Evolutionary conservation across 2,113 vertebrate species (phyloP), one percentile per base, ranked within the genome.

Genomic region (Gallinago undulata): DNA sequence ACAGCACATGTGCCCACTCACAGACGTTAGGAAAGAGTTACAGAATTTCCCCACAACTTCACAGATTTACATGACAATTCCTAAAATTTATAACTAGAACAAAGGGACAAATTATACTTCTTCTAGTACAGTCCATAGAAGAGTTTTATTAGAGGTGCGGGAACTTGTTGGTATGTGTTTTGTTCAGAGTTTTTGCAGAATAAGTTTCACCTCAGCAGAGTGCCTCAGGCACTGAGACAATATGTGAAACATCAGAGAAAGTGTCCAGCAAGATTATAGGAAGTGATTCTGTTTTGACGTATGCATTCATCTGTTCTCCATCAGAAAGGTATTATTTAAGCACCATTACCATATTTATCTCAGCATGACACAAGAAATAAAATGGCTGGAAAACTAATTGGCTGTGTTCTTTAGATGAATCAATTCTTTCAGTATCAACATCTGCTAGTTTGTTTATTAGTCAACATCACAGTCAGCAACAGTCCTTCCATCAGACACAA

Each of bases 351-450:
- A 78, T 84, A 85, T 95, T 84, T 83, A 53, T 89, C 82, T 84
- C 76, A 75, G 90, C 76, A 91, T 68, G 75, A 64, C 47, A 59
- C 59, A n/a, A 85, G 79, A 86, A 83, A 86, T 51, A 80, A 92
- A 95, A 74, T 60, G 70, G 30, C 57, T 77, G 30, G 45, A 51
- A 76, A 77, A 85, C 43, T 48, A 91, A 91, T 41, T 67, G 76
- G 68, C 78, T 53, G 4, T 55, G 84, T 69, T 80, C 56, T 62
- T 78, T 72, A 95, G 79, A 88, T 80, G 82, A 96, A 94, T 96
- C 67, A 88, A 31, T 85, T 81, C 24, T 56, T 77, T 93, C 84
- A 53, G 33, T 48, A 60, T 89, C 72, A 92, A 82, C 88, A 94
- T 80, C 91, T 66, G 75, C 72, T 70, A 55, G 47, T 51, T 76